Conservation (phyloP, 92 coral and sea anemone species). For the Heliopora coerulea region DNA sequence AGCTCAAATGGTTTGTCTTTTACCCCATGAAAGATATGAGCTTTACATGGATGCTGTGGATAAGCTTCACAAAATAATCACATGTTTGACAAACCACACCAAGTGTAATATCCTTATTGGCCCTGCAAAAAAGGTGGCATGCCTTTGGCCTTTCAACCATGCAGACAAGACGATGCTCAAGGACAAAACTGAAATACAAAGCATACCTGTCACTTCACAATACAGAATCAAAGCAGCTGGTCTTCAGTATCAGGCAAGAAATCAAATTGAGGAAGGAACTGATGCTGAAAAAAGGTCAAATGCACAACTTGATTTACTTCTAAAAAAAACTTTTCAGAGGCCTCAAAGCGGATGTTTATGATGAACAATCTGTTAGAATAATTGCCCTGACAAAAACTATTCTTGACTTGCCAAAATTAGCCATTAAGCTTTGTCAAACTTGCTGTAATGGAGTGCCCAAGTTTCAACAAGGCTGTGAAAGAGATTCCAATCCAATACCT, state of each 20-base stretch:
- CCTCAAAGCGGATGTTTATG: conserved; percentile 33
- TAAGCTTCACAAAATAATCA: conserved; percentile 6
- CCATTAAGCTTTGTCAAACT: conserved; percentile 20
- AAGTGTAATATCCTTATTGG: conserved; percentile 19
- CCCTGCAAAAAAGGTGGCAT: conserved; percentile 12
- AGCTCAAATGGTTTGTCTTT: conserved; percentile 6
- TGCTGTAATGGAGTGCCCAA: conserved; percentile 22
- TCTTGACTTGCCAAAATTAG: conserved; percentile 18
- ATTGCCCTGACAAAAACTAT: conserved; percentile 19
- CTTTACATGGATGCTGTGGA: neutral
- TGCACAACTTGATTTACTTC: conserved; percentile 16
- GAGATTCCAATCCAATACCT: conserved; percentile 23
- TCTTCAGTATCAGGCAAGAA: conserved; percentile 26
- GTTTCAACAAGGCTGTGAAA: conserved; percentile 17
- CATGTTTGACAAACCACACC: conserved; percentile 5
- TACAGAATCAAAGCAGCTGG: conserved; percentile 25
- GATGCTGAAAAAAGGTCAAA: conserved; percentile 26
- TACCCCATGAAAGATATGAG: neutral
- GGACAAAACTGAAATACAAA: conserved; percentile 19
- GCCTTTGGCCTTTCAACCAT: conserved; percentile 28
- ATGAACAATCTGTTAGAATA: conserved; percentile 25
- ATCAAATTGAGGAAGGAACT: conserved; percentile 9
- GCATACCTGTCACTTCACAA: conserved; percentile 24
- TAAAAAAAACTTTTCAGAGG: conserved; percentile 22
- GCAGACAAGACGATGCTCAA: conserved; percentile 16